phyloP scores from a whole-genome alignment of 1,140 invertebrate species.

The Euglossa dilemma region DNA sequence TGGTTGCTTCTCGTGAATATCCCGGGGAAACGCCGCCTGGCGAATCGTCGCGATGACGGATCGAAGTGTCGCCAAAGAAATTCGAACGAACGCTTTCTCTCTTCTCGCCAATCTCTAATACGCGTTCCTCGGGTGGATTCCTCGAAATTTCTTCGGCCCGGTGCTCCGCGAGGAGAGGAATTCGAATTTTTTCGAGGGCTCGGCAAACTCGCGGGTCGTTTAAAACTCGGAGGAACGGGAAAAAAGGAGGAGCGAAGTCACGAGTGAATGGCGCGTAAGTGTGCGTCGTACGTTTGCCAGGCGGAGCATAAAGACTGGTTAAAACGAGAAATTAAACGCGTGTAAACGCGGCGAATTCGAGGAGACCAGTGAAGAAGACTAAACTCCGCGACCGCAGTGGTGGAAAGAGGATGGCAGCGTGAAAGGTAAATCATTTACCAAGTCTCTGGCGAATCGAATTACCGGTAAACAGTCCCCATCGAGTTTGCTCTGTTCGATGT shows the following conservation, averaged over 20 bases:
- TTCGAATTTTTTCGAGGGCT: background rate
- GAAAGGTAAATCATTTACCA: slow-evolving; percentile 38
- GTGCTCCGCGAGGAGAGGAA: background rate
- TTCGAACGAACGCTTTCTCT: too few species aligned
- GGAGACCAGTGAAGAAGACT: background rate
- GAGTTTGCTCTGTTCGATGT: slow-evolving; percentile 1
- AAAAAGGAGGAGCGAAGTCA: background rate
- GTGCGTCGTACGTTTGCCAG: background rate
- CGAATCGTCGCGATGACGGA: too few species aligned
- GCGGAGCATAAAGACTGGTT: background rate
- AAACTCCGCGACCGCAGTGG: background rate
- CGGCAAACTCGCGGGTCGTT: too few species aligned
- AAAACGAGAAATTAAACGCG: slow-evolving; percentile 9
- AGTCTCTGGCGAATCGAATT: slow-evolving; percentile 1
- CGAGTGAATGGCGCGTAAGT: slow-evolving; percentile 8
- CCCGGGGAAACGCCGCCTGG: too few species aligned
- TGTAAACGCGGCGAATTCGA: background rate
- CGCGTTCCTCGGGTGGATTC: background rate
- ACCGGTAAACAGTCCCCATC: background rate
- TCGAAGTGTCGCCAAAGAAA: too few species aligned
- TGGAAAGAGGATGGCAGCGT: background rate
- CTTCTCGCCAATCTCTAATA: too few species aligned
- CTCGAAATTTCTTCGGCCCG: too few species aligned
- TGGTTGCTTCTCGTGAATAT: too few species aligned
- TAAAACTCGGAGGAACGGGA: too few species aligned